Conservation (phyloP, 2,113 vertebrate genomes). For the Syngnathus typhle region DNA sequence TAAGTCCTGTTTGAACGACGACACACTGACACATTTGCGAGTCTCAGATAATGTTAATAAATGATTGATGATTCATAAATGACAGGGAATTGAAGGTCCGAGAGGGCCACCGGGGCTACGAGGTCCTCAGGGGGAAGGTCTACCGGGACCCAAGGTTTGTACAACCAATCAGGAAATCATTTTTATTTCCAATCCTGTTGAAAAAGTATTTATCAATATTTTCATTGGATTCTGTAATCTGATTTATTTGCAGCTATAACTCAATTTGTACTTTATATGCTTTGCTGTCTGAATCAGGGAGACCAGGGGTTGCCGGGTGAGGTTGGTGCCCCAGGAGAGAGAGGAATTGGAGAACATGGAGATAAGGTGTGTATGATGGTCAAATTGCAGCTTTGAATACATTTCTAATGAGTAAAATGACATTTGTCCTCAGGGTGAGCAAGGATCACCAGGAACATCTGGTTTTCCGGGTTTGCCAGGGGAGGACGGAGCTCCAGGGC, state of each 20-base stretch:
- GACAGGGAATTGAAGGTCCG: constrained; percentile 78
- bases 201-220: background rate
- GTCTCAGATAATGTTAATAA: background rate
- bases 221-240: background rate
- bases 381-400: background rate
- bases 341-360: constrained; percentile 74
- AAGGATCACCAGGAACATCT: constrained; percentile 71
- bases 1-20: background rate
- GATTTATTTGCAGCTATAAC: background rate
- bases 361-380: constrained; percentile 64
- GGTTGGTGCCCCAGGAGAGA: constrained; percentile 72
- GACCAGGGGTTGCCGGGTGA: constrained; percentile 80
- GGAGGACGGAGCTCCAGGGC: constrained; percentile 79
- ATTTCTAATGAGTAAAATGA: background rate
- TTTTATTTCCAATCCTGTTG: background rate
- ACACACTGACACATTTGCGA: background rate
- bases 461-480: constrained; percentile 80
- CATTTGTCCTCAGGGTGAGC: constrained; percentile 71
- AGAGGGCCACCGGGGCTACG: constrained; percentile 73
- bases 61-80: background rate
- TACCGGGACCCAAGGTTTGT: constrained; percentile 79
- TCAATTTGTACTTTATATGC: background rate
- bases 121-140: constrained; percentile 76
- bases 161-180: background rate
- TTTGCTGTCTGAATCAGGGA: constrained; percentile 53